Evolutionary conservation across 2,113 vertebrate species (phyloP).

Genomic region (Prunella himalayana): DNA sequence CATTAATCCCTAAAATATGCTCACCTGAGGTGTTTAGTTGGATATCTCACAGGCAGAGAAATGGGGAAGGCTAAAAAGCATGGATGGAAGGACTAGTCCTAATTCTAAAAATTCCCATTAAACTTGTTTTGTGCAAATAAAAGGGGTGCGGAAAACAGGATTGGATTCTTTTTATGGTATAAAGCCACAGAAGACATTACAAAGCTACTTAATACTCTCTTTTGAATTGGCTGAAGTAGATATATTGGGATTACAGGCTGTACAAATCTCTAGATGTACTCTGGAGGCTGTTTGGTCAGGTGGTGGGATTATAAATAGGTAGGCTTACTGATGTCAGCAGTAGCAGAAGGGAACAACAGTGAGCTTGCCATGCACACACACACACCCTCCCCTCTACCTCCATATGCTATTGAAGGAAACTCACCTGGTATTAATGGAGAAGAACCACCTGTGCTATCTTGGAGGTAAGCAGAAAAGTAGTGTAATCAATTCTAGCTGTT

Average conservation of each 20-base stretch:
- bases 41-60: neutral
- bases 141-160: neutral
- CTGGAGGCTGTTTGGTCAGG: conserved; percentile 45
- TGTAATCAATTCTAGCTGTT: neutral
- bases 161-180: conserved; percentile 24
- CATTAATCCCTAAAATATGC: neutral
- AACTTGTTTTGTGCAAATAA: neutral
- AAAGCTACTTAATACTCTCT: conserved; percentile 46
- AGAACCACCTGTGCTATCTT: neutral
- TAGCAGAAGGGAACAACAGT: neutral
- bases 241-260: conserved; percentile 53
- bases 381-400: neutral
- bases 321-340: conserved; percentile 66
- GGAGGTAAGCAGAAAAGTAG: conserved; percentile 14
- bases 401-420: conserved; percentile 6
- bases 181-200: conserved; percentile 24
- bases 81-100: neutral
- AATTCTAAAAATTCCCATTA: neutral
- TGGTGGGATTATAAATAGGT: conserved; percentile 67
- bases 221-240: conserved; percentile 58
- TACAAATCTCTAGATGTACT: conserved; percentile 55
- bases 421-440: conserved; percentile 5
- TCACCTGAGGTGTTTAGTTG: neutral
- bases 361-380: neutral
- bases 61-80: neutral